Percentiles rank a stretch among this genome's conserved stretches.
phyloP scores from a whole-genome alignment of 2,888 invertebrate species.

The Luperina testacea region DNA sequence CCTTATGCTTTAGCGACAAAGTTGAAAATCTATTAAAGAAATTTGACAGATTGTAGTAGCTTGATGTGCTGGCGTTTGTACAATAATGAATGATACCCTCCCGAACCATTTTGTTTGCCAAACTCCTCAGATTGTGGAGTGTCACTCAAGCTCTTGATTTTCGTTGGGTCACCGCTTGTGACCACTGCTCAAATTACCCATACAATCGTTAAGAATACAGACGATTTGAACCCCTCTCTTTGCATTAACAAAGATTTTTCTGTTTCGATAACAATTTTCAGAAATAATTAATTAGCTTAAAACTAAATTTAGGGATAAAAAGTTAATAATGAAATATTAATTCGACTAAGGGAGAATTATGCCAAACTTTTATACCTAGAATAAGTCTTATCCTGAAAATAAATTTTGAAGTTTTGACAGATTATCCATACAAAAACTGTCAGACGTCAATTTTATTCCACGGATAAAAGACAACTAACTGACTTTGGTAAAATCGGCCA shows the following conservation, averaged over 20 bases:
- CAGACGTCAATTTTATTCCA: neutral
- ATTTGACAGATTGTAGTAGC: no score
- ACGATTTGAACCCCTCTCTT: conserved; percentile 12
- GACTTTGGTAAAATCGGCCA: no score
- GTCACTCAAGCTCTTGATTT: conserved; percentile 28
- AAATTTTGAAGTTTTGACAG: neutral
- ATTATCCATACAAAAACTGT: neutral
- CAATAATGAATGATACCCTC: neutral
- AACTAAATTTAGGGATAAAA: neutral
- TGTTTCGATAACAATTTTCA: neutral
- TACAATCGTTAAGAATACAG: conserved; percentile 31
- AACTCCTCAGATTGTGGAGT: conserved; percentile 39
- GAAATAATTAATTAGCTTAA: neutral
- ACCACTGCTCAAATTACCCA: conserved; percentile 50
- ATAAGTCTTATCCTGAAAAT: neutral
- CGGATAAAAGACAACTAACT: neutral
- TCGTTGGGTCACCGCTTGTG: conserved; percentile 48
- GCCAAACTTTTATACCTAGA: neutral
- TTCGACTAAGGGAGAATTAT: neutral
- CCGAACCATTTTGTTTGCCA: conserved; percentile 1
- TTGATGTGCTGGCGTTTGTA: neutral
- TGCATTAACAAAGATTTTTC: neutral
- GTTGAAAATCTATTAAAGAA: no score
- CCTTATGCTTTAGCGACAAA: no score
- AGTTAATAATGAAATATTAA: neutral